These are phyloP conservation scores for Drosophila nikananu DNA, from an alignment of 1,140 invertebrate species.

Conservation along the genomic window DNA sequence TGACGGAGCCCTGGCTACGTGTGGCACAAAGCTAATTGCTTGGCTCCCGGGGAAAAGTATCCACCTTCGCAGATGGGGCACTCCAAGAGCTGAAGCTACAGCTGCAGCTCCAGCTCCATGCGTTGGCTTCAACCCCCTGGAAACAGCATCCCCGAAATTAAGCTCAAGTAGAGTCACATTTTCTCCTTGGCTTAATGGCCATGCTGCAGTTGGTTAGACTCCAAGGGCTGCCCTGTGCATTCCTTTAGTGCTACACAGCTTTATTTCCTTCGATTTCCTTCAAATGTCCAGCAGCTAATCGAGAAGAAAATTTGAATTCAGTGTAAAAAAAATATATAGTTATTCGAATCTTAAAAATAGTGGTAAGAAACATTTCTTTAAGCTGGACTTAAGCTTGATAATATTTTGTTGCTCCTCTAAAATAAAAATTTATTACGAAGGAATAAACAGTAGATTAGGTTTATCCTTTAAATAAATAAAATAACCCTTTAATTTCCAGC, in stretches of 20 bases:
- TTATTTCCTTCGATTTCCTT: background rate
- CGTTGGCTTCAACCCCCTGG: background rate
- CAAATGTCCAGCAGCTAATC: too few species aligned
- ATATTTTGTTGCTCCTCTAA: too few species aligned
- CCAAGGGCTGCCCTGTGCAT: background rate
- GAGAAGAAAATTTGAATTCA: too few species aligned
- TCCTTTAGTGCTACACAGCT: background rate
- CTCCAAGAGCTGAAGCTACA: background rate
- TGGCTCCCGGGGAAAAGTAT: slow-evolving; percentile 10
- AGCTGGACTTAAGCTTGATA: too few species aligned
- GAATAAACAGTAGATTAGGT: too few species aligned
- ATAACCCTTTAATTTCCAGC: too few species aligned
- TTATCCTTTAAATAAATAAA: too few species aligned
- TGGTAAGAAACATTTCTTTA: too few species aligned
- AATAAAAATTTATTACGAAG: too few species aligned
- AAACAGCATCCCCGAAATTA: background rate
- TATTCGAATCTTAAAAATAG: too few species aligned
- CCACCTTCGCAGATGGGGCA: background rate
- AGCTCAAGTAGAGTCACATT: slow-evolving; percentile 1
- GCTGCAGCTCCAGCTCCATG: background rate
- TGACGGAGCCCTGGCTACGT: slow-evolving; percentile 39
- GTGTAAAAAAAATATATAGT: too few species aligned
- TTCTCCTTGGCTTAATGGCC: slow-evolving; percentile 6
- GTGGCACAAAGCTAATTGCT: slow-evolving; percentile 66
- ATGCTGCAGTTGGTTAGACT: slow-evolving; percentile 12